Conservation (phyloP, 2,113 vertebrate genomes). For the Telmatochromis sp. region DNA sequence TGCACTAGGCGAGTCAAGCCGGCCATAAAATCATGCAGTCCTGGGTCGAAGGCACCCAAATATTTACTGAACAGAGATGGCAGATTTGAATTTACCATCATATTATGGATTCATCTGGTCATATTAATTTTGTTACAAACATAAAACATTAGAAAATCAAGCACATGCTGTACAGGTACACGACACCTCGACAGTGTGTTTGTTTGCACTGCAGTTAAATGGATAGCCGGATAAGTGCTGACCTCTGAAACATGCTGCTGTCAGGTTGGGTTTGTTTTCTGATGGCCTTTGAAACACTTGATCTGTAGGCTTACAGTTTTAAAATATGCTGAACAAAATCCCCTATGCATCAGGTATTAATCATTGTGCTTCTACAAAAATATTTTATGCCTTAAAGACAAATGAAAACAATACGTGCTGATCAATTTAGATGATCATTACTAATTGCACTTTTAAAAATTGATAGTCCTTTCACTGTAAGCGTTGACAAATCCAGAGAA, state of each 20-base stretch:
- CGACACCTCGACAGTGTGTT: slow-evolving; percentile 20
- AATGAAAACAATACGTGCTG: slow-evolving; percentile 62
- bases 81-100: neutral
- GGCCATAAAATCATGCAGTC: slow-evolving; percentile 39
- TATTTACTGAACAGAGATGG: neutral
- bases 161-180: slow-evolving; percentile 51
- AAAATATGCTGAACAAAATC: slow-evolving; percentile 15
- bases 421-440: slow-evolving; percentile 67
- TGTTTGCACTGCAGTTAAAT: slow-evolving; percentile 22
- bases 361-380: slow-evolving; percentile 61
- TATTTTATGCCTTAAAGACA: slow-evolving; percentile 61
- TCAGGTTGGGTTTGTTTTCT: neutral
- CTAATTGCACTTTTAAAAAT: slow-evolving; percentile 77
- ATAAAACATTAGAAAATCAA: slow-evolving; percentile 51
- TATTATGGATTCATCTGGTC: slow-evolving; percentile 1
- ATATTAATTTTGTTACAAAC: slow-evolving; percentile 23
- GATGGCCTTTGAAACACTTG: slow-evolving; percentile 25
- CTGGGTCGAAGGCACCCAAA: neutral
- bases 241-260: slow-evolving; percentile 39
- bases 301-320: slow-evolving; percentile 37
- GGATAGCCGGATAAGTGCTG: slow-evolving; percentile 40
- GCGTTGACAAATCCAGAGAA: slow-evolving; percentile 55
- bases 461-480: slow-evolving; percentile 65
- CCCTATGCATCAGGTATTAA: slow-evolving; percentile 21
- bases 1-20: slow-evolving; percentile 26